Evolutionary conservation across 2,113 vertebrate genomes (phyloP).

Genomic region (Hemicordylus capensis): DNA sequence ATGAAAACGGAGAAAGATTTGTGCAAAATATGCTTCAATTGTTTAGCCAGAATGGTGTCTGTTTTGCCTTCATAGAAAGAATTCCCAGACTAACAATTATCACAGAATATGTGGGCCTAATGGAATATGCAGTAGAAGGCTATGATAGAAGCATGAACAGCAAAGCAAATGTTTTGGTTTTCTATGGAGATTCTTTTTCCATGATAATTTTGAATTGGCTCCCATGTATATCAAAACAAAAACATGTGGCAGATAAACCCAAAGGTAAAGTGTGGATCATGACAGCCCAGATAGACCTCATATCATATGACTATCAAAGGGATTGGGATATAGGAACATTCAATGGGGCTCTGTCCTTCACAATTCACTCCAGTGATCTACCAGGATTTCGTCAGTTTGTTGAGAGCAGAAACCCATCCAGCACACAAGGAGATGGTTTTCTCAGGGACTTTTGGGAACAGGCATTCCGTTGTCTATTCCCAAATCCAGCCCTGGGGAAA

Average conservation of each 20-base stretch:
- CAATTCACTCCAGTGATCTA: neutral
- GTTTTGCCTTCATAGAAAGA: neutral
- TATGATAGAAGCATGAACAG: neutral
- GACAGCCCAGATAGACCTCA: neutral
- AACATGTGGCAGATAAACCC: neutral
- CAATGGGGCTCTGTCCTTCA: neutral
- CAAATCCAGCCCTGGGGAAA: neutral
- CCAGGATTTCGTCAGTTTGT: neutral
- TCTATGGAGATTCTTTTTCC: neutral
- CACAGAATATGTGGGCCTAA: neutral
- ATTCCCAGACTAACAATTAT: neutral
- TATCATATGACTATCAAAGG: neutral
- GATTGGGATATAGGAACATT: neutral
- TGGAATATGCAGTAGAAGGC: neutral
- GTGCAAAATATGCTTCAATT: neutral
- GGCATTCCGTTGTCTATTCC: neutral
- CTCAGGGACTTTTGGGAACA: neutral
- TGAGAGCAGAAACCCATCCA: neutral
- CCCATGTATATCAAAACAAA: neutral
- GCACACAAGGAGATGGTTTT: neutral
- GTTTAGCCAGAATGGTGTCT: no score
- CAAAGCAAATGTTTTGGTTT: neutral
- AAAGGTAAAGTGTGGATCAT: neutral
- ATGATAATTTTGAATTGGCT: neutral
- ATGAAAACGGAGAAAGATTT: neutral